Evolutionary conservation across 2,888 invertebrate genomes (phyloP).

Genomic region (Pyralis farinalis): DNA sequence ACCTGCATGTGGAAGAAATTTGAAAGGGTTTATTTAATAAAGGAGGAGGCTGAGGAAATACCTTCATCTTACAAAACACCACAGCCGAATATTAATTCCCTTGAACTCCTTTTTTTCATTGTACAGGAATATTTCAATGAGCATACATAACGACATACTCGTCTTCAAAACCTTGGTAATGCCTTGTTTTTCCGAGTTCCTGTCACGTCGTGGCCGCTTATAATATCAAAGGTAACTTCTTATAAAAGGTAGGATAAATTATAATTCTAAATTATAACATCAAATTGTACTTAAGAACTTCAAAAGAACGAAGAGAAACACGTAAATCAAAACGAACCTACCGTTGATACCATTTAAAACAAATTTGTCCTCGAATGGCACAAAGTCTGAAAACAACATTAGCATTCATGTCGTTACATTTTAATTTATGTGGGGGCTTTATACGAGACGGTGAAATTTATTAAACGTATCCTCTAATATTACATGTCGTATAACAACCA

Average conservation of each 20-base stretch:
- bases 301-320: slow-evolving; percentile 13
- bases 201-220: slow-evolving; percentile 1
- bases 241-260: slow-evolving; percentile 9
- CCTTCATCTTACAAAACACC: no score
- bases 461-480: slow-evolving; percentile 42
- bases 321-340: slow-evolving; percentile 28
- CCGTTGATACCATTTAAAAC: slow-evolving; percentile 31
- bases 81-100: no score
- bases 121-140: no score
- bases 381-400: slow-evolving; percentile 34
- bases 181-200: not conserved
- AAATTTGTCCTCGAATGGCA: slow-evolving; percentile 35
- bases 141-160: no score
- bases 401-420: slow-evolving; percentile 43
- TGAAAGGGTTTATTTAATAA: no score
- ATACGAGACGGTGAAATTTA: slow-evolving; percentile 30
- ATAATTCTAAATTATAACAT: slow-evolving; percentile 14
- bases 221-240: slow-evolving; percentile 20
- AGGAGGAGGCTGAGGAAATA: no score
- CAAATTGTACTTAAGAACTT: slow-evolving; percentile 15
- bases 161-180: no score
- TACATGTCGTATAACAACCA: slow-evolving; percentile 40
- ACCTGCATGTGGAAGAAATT: no score
- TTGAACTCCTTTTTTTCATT: no score
- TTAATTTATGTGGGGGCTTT: slow-evolving; percentile 41